Evolutionary conservation across 2,113 vertebrate species (phyloP).

Genomic region (Sus scrofa): DNA sequence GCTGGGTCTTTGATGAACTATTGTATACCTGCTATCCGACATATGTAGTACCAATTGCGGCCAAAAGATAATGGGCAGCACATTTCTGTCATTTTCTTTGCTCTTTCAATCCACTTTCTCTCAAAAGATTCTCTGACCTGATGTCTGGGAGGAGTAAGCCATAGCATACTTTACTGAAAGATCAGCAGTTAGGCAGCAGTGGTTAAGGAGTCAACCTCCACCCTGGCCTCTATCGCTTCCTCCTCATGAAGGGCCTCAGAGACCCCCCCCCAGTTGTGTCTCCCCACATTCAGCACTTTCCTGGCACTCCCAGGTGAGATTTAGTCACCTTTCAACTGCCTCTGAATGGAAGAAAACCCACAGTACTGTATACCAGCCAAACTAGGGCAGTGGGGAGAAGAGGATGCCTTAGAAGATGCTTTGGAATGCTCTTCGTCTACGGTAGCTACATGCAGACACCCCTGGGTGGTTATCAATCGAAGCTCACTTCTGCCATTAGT

Average conservation of each 20-base stretch:
- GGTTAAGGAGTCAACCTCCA: neutral
- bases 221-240: neutral
- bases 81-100: neutral
- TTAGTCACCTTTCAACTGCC: neutral
- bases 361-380: neutral
- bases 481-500: neutral
- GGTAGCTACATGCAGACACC: neutral
- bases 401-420: neutral
- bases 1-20: neutral
- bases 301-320: neutral
- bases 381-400: neutral
- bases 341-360: slow-evolving; percentile 25
- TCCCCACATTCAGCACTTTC: neutral
- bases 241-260: neutral
- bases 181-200: neutral
- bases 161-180: neutral
- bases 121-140: slow-evolving; percentile 25
- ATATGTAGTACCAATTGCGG: neutral
- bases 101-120: neutral
- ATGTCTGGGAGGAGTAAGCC: neutral
- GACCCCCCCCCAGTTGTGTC: no score
- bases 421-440: neutral
- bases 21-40: neutral
- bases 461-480: neutral
- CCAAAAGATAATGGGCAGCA: neutral